phyloP scores from a whole-genome alignment of 2,888 invertebrate species.

The Asteroscopus sphinx region DNA sequence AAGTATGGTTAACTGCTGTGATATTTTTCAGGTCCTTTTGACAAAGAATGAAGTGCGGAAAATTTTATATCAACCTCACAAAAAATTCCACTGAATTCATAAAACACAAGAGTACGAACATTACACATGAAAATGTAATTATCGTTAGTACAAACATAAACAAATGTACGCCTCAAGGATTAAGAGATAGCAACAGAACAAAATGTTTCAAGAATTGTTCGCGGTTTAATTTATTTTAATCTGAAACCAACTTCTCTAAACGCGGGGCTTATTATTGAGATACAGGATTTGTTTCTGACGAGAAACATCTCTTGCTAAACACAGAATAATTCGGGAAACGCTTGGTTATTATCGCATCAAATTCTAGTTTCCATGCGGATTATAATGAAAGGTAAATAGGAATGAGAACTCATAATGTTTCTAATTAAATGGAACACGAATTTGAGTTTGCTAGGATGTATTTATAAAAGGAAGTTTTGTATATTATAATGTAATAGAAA shows the following conservation, averaged over 20 bases:
- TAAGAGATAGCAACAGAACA: slow-evolving; percentile 30
- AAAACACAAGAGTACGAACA: not conserved
- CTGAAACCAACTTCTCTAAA: slow-evolving; percentile 42
- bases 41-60: not conserved
- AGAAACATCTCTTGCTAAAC: slow-evolving; percentile 36
- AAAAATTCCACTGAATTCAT: not conserved
- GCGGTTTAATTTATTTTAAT: slow-evolving; percentile 54
- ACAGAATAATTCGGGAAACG: slow-evolving; percentile 28
- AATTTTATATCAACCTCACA: not conserved
- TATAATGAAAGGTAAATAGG: slow-evolving; percentile 26
- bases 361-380: slow-evolving; percentile 28
- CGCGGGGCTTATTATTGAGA: slow-evolving; percentile 45
- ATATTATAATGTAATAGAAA: too few species aligned
- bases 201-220: slow-evolving; percentile 45
- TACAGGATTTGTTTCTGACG: slow-evolving; percentile 41
- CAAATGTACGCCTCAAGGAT: slow-evolving; percentile 31
- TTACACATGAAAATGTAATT: slow-evolving; percentile 27
- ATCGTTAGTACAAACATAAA: slow-evolving; percentile 23
- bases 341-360: slow-evolving; percentile 29
- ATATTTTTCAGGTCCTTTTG: not conserved
- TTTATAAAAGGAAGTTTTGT: too few species aligned
- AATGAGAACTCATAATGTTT: slow-evolving; percentile 12
- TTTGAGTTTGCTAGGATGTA: not conserved
- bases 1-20: too few species aligned
- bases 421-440: not conserved